Evolutionary conservation across 35 echinoderm and acorn worm genomes (phyloP).

Genomic region (Hemicentrotus pulcherrimus): DNA sequence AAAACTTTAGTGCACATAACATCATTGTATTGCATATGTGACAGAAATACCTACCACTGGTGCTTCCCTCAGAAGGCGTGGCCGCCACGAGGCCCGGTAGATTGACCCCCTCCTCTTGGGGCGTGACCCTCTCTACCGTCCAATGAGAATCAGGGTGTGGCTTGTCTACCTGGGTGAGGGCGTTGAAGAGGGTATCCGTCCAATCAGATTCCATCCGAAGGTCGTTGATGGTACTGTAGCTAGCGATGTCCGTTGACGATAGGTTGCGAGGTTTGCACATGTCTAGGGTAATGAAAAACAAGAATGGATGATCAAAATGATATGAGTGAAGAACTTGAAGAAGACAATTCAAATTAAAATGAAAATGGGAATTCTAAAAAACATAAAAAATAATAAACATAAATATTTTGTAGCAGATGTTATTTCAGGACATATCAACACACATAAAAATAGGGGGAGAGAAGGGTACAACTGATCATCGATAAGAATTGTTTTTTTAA

Average conservation of each 20-base stretch:
- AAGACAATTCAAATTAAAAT: no score
- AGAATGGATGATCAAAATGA: background rate
- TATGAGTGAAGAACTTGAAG: background rate
- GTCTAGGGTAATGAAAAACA: background rate
- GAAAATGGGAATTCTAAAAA: no score
- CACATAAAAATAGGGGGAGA: no score
- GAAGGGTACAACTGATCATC: no score
- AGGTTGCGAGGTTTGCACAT: conserved; percentile 67
- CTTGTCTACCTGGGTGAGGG: conserved; percentile 40
- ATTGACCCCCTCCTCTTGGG: conserved; percentile 26
- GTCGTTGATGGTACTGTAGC: conserved; percentile 63
- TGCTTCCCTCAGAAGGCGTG: background rate
- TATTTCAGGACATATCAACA: no score
- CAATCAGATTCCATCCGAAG: background rate
- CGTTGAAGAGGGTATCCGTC: conserved; percentile 51
- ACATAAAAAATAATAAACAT: no score
- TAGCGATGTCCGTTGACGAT: conserved; percentile 28
- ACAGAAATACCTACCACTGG: background rate
- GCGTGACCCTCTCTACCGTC: conserved; percentile 14
- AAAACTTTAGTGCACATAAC: no score
- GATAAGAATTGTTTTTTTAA: no score
- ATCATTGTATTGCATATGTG: background rate
- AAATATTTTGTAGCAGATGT: no score
- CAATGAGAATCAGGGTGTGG: conserved; percentile 26
- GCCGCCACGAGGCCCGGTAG: background rate